A percentile compares a stretch with the other conserved stretches of the same genome.
These are phyloP conservation scores for Bubo bubo DNA, from an alignment of 2,113 vertebrate species.

Conservation along the genomic window DNA sequence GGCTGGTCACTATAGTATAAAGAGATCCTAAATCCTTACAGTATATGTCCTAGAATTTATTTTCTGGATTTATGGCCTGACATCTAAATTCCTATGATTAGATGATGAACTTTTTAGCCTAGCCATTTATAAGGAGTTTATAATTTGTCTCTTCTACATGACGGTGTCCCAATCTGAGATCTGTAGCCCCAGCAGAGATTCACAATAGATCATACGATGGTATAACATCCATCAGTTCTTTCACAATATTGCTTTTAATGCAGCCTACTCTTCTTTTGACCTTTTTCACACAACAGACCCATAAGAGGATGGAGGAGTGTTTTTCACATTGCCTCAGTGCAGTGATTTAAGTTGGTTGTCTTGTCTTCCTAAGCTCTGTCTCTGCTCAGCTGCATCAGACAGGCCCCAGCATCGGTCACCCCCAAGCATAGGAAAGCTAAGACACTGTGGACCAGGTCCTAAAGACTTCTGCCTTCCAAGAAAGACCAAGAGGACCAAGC, in stretches of 20 bases:
- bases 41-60: background rate
- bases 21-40: background rate
- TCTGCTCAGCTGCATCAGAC: background rate
- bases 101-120: background rate
- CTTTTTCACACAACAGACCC: background rate
- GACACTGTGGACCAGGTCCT: background rate
- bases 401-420: too few relatives aligned
- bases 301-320: background rate
- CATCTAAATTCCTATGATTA: background rate
- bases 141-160: background rate
- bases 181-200: background rate
- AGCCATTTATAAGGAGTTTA: background rate
- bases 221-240: fast-evolving
- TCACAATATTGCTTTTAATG: background rate
- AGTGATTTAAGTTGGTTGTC: background rate
- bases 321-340: background rate
- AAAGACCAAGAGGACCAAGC: background rate
- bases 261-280: background rate
- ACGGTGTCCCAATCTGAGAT: background rate
- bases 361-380: background rate
- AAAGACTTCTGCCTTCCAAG: background rate
- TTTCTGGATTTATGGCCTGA: background rate
- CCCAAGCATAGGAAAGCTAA: background rate
- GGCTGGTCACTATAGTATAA: background rate
- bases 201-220: background rate